A percentile compares a stretch with the other conserved stretches of the same genome.
Conservation (phyloP, 2,797 vertebrate genomes). For the Protosalanx chinensis region DNA sequence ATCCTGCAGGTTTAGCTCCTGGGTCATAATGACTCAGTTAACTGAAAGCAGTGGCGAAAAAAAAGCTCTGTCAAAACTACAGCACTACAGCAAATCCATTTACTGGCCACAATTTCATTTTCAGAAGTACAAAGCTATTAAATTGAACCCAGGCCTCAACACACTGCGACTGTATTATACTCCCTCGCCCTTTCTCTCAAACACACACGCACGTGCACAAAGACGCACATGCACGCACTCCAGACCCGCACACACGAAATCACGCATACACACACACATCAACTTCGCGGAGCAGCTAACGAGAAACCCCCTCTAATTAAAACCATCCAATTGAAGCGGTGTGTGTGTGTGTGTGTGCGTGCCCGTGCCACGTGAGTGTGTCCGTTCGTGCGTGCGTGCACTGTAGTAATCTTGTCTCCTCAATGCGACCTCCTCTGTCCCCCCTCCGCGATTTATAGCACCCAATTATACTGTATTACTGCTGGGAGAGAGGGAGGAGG, state of each 20-base stretch:
- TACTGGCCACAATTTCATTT: slow-evolving; percentile 48
- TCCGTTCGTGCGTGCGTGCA: slow-evolving; percentile 21
- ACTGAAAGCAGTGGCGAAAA: slow-evolving; percentile 45
- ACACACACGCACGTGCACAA: background rate
- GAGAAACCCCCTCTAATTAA: slow-evolving; percentile 56
- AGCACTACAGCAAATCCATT: slow-evolving; percentile 47
- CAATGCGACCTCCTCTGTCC: slow-evolving; percentile 70
- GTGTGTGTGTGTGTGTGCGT: slow-evolving; percentile 30
- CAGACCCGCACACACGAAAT: slow-evolving; percentile 11
- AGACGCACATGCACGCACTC: slow-evolving; percentile 2
- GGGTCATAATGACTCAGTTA: slow-evolving; percentile 49
- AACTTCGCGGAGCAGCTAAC: slow-evolving; percentile 22
- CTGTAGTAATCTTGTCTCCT: slow-evolving; percentile 70
- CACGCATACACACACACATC: slow-evolving; percentile 20
- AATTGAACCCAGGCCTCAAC: slow-evolving; percentile 23
- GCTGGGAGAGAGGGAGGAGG: slow-evolving; percentile 25
- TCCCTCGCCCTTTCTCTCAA: background rate
- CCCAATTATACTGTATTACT: slow-evolving; percentile 54
- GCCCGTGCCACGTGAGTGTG: slow-evolving; percentile 56
- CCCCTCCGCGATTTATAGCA: slow-evolving; percentile 64
- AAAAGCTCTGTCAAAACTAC: slow-evolving; percentile 41
- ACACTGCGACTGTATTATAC: background rate
- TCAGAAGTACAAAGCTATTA: slow-evolving; percentile 51
- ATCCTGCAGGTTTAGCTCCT: slow-evolving; percentile 39
- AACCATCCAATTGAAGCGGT: slow-evolving; percentile 58